Conservation (phyloP, 2,797 vertebrate genomes). For the Nothura maculosa region DNA sequence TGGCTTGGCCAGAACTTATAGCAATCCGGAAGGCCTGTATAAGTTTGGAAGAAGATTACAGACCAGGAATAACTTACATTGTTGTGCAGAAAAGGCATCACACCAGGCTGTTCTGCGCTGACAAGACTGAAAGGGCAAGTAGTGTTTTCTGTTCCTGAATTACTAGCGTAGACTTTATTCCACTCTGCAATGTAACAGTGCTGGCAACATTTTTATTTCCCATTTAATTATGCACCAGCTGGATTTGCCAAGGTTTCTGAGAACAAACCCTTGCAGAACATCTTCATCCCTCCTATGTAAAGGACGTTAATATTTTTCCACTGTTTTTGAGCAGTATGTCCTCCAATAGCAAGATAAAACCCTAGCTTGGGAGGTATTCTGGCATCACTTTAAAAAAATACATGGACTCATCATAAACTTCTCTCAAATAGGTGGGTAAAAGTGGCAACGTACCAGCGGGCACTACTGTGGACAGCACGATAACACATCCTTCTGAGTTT, state of each 20-base stretch:
- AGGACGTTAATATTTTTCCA: slow-evolving; percentile 25
- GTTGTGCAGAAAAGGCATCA: slow-evolving; percentile 99
- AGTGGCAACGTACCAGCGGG: slow-evolving; percentile 98
- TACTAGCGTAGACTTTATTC: slow-evolving; percentile 41
- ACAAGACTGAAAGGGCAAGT: slow-evolving; percentile 97
- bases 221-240: slow-evolving; percentile 43
- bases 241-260: slow-evolving; percentile 49
- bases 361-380: slow-evolving; percentile 17
- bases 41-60: slow-evolving; percentile 97
- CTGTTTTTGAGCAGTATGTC: slow-evolving; percentile 34
- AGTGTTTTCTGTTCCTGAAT: slow-evolving; percentile 23
- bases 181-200: slow-evolving; percentile 11
- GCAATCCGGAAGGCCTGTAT: slow-evolving; percentile 99
- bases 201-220: slow-evolving; percentile 39
- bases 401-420: slow-evolving; percentile 41
- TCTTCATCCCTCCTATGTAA: slow-evolving; percentile 41
- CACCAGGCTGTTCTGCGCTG: slow-evolving; percentile 97
- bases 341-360: slow-evolving; percentile 6
- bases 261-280: slow-evolving; percentile 20
- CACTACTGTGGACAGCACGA: slow-evolving; percentile 98
- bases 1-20: slow-evolving; percentile 98
- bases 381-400: background rate
- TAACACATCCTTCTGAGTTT: slow-evolving; percentile 98
- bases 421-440: slow-evolving; percentile 92
- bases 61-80: slow-evolving; percentile 98